These are phyloP conservation scores for Miniopterus natalensis DNA, from an alignment of 2,113 vertebrate species.

Conservation along the genomic window DNA sequence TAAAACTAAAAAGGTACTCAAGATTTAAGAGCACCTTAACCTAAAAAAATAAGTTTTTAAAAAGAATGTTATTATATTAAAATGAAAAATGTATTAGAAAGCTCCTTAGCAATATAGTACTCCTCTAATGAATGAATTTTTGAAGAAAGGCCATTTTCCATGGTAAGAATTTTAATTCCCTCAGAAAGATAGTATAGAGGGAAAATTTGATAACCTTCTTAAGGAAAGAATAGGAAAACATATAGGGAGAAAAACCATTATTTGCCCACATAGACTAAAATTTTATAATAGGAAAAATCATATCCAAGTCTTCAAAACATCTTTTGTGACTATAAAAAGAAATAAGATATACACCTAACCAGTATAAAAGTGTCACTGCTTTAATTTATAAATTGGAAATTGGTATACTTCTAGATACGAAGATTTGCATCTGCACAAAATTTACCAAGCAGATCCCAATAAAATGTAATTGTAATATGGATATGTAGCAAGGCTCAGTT, in stretches of 20 bases:
- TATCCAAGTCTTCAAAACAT: background rate
- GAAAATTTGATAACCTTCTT: background rate
- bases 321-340: background rate
- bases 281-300: slow-evolving; percentile 52
- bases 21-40: slow-evolving; percentile 72
- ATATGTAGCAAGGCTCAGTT: background rate
- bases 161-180: slow-evolving; percentile 62
- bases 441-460: background rate
- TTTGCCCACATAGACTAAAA: slow-evolving; percentile 38
- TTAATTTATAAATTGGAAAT: background rate
- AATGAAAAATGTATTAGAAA: slow-evolving; percentile 68
- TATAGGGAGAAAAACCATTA: background rate
- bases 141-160: slow-evolving; percentile 61
- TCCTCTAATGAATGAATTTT: slow-evolving; percentile 16
- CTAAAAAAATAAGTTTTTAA: slow-evolving; percentile 32
- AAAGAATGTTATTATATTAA: slow-evolving; percentile 70
- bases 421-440: background rate
- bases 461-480: background rate
- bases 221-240: slow-evolving; percentile 53
- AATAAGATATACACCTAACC: background rate
- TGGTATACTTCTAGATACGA: background rate
- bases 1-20: slow-evolving; percentile 72
- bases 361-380: background rate
- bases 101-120: background rate
- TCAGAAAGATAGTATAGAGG: slow-evolving; percentile 68